Evolutionary conservation across 2,888 invertebrate genomes (phyloP).

Genomic region (Endotricha flammealis): DNA sequence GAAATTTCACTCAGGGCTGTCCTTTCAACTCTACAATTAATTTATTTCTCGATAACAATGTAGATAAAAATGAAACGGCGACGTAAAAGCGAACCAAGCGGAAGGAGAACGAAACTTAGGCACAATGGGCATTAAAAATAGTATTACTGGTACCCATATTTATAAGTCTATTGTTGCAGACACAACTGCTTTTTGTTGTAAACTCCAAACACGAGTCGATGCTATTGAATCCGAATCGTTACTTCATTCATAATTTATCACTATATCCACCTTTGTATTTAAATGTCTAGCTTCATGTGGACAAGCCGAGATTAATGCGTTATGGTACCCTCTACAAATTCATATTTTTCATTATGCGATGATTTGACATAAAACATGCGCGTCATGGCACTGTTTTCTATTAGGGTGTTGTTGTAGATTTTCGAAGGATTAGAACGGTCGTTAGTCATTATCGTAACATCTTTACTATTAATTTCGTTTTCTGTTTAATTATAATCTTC

Average conservation of each 20-base stretch:
- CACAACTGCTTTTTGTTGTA: constrained; percentile 57
- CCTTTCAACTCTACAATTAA: constrained; percentile 43
- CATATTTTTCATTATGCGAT: constrained; percentile 64
- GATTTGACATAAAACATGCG: constrained; percentile 64
- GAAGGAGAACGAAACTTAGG: constrained; percentile 33
- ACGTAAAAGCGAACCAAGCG: constrained; percentile 43
- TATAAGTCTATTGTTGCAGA: constrained; percentile 65
- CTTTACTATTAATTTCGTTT: constrained; percentile 16
- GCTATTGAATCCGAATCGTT: constrained; percentile 53
- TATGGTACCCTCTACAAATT: constrained; percentile 41
- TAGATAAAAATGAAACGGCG: constrained; percentile 38
- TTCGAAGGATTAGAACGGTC: constrained; percentile 22
- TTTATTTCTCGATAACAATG: constrained; percentile 41
- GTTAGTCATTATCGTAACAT: not conserved
- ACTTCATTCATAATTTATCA: constrained; percentile 72
- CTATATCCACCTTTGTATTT: constrained; percentile 67
- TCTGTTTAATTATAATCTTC: constrained; percentile 12
- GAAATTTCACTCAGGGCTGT: constrained; percentile 30
- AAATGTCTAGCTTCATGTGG: constrained; percentile 56
- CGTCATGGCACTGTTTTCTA: constrained; percentile 56
- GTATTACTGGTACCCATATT: constrained; percentile 60
- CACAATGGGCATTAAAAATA: constrained; percentile 47
- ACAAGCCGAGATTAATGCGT: constrained; percentile 55
- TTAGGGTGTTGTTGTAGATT: constrained; percentile 38
- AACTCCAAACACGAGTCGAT: constrained; percentile 50